Conservation (phyloP, 2,888 invertebrate genomes). For the Melipona beecheii region DNA sequence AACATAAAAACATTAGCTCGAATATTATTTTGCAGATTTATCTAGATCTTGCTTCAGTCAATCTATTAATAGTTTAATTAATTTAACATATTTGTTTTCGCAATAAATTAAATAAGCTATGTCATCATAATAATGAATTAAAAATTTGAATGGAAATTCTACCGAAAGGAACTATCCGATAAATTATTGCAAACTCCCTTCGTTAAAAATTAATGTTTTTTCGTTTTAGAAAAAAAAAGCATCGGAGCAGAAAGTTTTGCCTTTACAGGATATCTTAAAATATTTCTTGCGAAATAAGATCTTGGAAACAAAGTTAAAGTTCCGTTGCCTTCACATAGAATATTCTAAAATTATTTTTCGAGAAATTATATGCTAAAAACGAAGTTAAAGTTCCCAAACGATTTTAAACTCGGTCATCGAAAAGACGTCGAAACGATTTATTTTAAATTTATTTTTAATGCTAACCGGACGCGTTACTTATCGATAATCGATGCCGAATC, state of each 20-base stretch:
- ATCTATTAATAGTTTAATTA: background rate
- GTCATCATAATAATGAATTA: background rate
- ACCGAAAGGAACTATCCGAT: too few relatives aligned
- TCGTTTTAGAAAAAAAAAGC: background rate
- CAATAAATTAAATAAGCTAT: background rate
- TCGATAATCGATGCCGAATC: constrained; percentile 42
- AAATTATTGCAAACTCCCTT: background rate
- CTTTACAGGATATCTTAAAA: background rate
- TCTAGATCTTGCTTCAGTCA: background rate
- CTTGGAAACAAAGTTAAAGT: background rate
- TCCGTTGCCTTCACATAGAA: background rate
- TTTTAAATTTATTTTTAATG: constrained; percentile 16
- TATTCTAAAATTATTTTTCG: background rate
- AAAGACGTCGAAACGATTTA: background rate
- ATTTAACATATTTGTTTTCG: background rate
- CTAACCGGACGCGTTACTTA: background rate
- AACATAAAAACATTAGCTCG: background rate
- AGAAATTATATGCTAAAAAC: background rate
- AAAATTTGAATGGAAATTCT: background rate
- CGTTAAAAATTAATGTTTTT: background rate
- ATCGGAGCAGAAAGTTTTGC: background rate
- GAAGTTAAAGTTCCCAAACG: background rate
- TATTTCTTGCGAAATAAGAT: background rate
- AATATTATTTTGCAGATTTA: background rate
- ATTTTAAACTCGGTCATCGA: background rate